Conservation (phyloP, 2,888 invertebrate species). For the Encarsia formosa region DNA sequence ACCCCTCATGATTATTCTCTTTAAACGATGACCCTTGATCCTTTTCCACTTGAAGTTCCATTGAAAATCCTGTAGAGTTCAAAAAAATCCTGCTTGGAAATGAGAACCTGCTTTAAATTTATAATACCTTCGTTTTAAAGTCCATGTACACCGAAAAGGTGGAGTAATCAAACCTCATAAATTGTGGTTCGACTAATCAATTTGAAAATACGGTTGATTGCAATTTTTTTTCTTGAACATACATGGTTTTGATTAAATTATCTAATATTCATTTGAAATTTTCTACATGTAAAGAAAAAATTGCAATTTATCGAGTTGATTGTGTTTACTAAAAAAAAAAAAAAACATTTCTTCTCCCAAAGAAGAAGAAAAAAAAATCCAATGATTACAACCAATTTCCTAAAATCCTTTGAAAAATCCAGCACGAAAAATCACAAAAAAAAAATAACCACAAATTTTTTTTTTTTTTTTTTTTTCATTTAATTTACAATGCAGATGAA, state of each 20-base stretch:
- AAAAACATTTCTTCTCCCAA: too few relatives aligned
- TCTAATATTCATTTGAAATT: too few relatives aligned
- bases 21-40: constrained; percentile 20
- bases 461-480: too few relatives aligned
- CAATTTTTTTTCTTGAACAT: too few relatives aligned
- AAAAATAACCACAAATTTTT: not conserved
- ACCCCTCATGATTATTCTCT: constrained; percentile 6
- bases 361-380: not conserved
- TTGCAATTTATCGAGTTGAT: not conserved
- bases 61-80: not conserved
- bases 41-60: constrained; percentile 2
- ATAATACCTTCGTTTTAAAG: too few relatives aligned
- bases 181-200: constrained; percentile 10
- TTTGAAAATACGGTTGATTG: constrained; percentile 7
- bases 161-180: constrained; percentile 14
- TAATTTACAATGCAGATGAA: too few relatives aligned
- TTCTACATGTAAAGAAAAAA: too few relatives aligned
- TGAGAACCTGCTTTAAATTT: too few relatives aligned
- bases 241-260: too few relatives aligned
- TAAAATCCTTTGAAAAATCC: not conserved
- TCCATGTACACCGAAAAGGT: too few relatives aligned
- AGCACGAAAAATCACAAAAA: not conserved
- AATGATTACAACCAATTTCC: not conserved
- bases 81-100: not conserved
- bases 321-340: not conserved